phyloP scores from a whole-genome alignment of 2,888 invertebrate species.

The Invenusta paracnida region DNA sequence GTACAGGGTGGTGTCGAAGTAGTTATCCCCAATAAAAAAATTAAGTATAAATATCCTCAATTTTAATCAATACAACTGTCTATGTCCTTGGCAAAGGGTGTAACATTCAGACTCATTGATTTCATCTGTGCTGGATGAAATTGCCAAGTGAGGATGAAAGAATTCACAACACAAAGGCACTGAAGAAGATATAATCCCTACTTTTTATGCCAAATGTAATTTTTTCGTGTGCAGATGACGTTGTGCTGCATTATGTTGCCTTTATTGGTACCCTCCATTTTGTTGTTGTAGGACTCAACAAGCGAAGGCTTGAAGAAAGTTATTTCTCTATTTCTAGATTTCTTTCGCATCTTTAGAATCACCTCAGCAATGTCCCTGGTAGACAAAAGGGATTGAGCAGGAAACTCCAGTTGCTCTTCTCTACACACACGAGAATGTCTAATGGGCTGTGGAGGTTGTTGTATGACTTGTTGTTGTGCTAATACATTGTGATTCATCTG shows the following conservation, averaged over 20 bases:
- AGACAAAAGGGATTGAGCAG: conserved; percentile 29
- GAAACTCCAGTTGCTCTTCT: conserved; percentile 26
- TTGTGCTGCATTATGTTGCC: background rate
- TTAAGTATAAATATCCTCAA: too few relatives aligned
- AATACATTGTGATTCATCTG: background rate
- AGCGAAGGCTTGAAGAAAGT: conserved; percentile 3
- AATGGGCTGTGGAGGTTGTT: conserved; percentile 24
- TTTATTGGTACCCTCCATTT: conserved; percentile 10
- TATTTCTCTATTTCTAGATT: conserved; percentile 8
- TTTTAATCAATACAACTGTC: too few relatives aligned
- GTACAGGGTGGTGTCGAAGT: too few relatives aligned
- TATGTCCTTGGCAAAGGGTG: too few relatives aligned
- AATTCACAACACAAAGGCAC: conserved; percentile 22
- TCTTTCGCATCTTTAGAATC: conserved; percentile 5
- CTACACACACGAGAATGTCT: background rate
- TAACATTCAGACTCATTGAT: background rate
- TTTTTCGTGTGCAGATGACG: background rate
- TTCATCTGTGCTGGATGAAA: conserved; percentile 20
- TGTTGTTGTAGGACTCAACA: conserved; percentile 6
- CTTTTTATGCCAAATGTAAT: conserved; percentile 33
- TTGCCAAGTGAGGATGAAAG: conserved; percentile 9
- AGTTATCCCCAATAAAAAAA: too few relatives aligned
- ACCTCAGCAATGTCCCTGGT: conserved; percentile 7
- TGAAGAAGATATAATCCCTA: background rate
- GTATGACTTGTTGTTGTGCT: background rate